Base-by-base conservation (phyloP, 2,113 vertebrate genomes). In the Tachysurus fulvidraco region DNA sequence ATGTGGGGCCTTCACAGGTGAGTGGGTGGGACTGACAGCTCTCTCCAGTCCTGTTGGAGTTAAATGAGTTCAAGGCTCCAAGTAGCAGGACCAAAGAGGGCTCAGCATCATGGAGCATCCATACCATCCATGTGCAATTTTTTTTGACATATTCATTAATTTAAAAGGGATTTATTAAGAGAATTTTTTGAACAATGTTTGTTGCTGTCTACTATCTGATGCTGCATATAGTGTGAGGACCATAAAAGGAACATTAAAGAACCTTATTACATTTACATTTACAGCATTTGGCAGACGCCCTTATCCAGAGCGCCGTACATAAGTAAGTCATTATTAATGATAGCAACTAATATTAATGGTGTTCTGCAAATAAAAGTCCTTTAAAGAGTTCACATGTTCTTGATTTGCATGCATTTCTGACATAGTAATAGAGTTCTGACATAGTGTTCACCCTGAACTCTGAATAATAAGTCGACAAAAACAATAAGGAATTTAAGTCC, bases 1-100 rank as follows among this genome's bases (percentile, higher is more conserved):
- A 88, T 84, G 85, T 84, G 85, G 87, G 86, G 89, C 89, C 83
- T 87, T 90, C 73, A 85, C 88, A 77, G 90, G 81, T 84, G 89
- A 88, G 91, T 85, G 88, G 88, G 85, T 86, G 85, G 76, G 86
- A 86, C 78, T 69, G 81, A 44, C 87, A 79, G 59, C 60, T 86
- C 89, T 88, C 67, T 84, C 77, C 78, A 52, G 69, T 46, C 28
- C 85, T 84, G 83, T 62, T 44, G 64, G 88, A 86, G 85, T 86
- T 87, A 85, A 88, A 85, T 64, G 85, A 88, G 85, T 85, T 88
- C 86, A 88, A 87, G 83, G 85, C 64, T 81, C 52, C 54, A 81
- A 85, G 44, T 50, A 85, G 71, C 65, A 78, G 62, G 78, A 67
- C 65, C 84, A 67, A 69, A 67, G 85, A 78, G 64, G 71, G 55